These are phyloP conservation scores for Cynoglossus semilaevis DNA, from an alignment of 2,113 vertebrate species.

Conservation along the genomic window DNA sequence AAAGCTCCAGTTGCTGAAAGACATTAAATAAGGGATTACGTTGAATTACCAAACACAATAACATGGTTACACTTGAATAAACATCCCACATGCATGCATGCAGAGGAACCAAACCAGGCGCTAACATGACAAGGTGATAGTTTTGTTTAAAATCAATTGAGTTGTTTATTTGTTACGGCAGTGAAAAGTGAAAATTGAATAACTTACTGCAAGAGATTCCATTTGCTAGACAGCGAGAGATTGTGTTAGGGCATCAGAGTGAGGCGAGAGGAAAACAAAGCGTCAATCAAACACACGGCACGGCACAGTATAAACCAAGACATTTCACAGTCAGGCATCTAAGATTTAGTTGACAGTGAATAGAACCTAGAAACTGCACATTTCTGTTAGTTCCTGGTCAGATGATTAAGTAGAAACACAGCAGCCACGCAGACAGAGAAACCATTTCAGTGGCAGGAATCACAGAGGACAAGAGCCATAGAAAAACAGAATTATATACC, in stretches of 20 bases:
- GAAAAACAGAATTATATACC: conserved; percentile 7
- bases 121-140: background rate
- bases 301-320: conserved; percentile 24
- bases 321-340: conserved; percentile 72
- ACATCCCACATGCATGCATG: conserved; percentile 12
- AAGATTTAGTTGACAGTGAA: conserved; percentile 75
- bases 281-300: conserved; percentile 70
- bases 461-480: conserved; percentile 10
- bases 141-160: conserved; percentile 22
- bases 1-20: conserved; percentile 94
- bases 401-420: conserved; percentile 7
- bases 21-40: conserved; percentile 35
- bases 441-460: conserved; percentile 8
- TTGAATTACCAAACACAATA: conserved; percentile 3
- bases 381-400: conserved; percentile 39
- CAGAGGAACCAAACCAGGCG: conserved; percentile 13
- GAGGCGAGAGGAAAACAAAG: conserved; percentile 76
- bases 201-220: conserved; percentile 99
- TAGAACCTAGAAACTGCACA: conserved; percentile 34
- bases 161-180: conserved; percentile 23
- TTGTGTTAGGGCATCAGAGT: conserved; percentile 89
- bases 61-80: conserved; percentile 2
- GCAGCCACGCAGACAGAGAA: conserved; percentile 37
- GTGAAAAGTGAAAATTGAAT: conserved; percentile 71
- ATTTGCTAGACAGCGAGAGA: conserved; percentile 99